Percentiles rank a stretch among this genome's conserved stretches.
Conservation (phyloP, 2,797 vertebrate species). For the Cuniculus paca region DNA sequence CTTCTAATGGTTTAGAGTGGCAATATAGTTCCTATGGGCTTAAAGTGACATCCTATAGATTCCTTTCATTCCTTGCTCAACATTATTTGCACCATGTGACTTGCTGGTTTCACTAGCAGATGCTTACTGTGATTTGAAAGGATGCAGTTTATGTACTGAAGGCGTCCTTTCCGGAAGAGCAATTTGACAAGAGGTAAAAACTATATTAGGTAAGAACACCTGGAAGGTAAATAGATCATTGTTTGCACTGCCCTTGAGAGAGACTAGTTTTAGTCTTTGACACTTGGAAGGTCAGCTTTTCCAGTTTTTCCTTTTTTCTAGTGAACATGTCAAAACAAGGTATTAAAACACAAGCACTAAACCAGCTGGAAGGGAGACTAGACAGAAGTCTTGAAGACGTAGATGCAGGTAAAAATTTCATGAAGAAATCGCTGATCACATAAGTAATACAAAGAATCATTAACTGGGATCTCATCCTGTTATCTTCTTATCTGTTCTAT, state of each 20-base stretch:
- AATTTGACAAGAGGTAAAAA: neutral
- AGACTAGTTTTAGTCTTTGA: neutral
- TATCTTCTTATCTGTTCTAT: no score
- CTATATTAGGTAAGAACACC: neutral
- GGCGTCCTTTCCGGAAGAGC: neutral
- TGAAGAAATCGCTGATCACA: no score
- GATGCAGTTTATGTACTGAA: neutral
- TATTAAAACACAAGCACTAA: no score
- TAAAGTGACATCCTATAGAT: neutral
- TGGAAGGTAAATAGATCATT: neutral
- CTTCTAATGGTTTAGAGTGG: neutral
- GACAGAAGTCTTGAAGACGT: no score
- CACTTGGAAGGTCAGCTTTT: no score
- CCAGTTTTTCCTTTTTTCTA: no score
- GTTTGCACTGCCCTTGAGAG: neutral
- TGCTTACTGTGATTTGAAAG: neutral
- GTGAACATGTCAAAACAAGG: no score
- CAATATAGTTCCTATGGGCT: neutral
- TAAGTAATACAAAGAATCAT: no score
- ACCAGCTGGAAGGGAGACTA: no score
- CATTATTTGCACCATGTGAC: neutral
- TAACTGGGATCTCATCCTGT: no score
- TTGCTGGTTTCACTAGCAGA: neutral
- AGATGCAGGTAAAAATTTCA: no score
- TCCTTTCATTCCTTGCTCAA: neutral